Percentiles rank a stretch among this genome's conserved stretches.
Conservation (phyloP, 2,797 vertebrate genomes). For the Danio jaintianensis region DNA sequence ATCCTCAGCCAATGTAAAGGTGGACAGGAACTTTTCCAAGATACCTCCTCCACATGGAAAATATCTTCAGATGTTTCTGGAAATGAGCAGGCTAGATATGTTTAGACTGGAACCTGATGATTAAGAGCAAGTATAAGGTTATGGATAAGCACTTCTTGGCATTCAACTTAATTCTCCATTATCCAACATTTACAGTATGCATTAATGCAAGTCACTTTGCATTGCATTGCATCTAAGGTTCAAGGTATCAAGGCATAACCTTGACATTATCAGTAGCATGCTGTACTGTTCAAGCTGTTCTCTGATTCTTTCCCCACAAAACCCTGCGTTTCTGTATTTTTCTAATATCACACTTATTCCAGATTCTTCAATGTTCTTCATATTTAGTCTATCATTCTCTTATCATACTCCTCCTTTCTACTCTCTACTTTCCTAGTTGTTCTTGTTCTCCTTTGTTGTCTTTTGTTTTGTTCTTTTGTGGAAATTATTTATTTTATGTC, state of each 20-base stretch:
- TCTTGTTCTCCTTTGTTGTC: not conserved
- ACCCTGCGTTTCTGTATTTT: not conserved
- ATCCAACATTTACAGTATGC: not conserved
- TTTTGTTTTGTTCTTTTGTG: not conserved
- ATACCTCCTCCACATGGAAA: not conserved
- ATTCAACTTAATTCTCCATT: not conserved
- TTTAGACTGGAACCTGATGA: slow-evolving; percentile 7
- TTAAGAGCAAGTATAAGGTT: slow-evolving; percentile 16
- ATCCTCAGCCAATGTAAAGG: slow-evolving; percentile 26
- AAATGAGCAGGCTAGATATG: slow-evolving; percentile 9
- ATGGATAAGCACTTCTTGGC: not conserved
- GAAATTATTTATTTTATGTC: not conserved
- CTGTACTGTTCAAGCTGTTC: not conserved
- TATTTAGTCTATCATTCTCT: not conserved
- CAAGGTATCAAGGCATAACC: not conserved
- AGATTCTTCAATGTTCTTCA: too few relatives aligned
- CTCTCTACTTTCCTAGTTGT: not conserved
- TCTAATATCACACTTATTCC: not conserved
- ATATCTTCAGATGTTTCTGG: not conserved
- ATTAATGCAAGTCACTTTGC: not conserved
- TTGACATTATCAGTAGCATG: not conserved
- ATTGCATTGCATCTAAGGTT: too few relatives aligned
- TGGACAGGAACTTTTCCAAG: slow-evolving; percentile 20
- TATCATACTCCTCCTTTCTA: not conserved
- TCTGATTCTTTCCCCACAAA: not conserved